Evolutionary conservation across 1,140 invertebrate species (phyloP), one percentile per base, ranked within the genome.

Genomic region (Drosophila eugracilis): DNA sequence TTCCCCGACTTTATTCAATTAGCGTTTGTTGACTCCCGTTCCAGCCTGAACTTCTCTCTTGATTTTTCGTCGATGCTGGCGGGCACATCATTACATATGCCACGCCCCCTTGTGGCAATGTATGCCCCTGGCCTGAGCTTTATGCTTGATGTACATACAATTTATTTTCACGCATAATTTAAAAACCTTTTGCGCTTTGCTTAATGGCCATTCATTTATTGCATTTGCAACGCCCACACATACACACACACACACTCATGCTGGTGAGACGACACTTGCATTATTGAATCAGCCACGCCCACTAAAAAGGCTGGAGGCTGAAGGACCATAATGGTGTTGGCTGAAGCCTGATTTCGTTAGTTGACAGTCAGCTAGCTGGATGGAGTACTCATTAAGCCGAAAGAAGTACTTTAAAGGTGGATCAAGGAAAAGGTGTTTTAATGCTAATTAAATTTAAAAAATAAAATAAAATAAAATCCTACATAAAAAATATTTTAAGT

Each of bases 191-290:
- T 79, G 54, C 70, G 57, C 57, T 58, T 45, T 72, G 71, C 55
- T 80, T 71, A 75, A 76, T 80, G 77, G 71, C 49, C 77, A 66
- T 59, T 80, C 76, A 78, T 78, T 78, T 78, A 80, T 75, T 75
- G 58, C 65, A 75, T 79, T 79, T 78, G 48, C 76, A 70, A 63
- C 57, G 55, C 60, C 55, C 60, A 44, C 52, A 15, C 41, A 32
- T n/a, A 26, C 26, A 26, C 62, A 7, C 67, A 6, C 34, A 41
- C 41, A 57, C 32, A 42, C 12, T 39, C 9, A 15, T 15, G 1
- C 12, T 39, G 5, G 22, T 15, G 1, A 21, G 19, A 21, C 4
- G 15, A 26, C 24, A 34, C 32, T 5, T 1, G 14, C 44, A 39
- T 44, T 53, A 42, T 52, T 14, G 45, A 44, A 67, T 65, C 36